These are phyloP conservation scores for Drosophila kuntzei DNA, from an alignment of 2,888 invertebrate species.

Conservation along the genomic window DNA sequence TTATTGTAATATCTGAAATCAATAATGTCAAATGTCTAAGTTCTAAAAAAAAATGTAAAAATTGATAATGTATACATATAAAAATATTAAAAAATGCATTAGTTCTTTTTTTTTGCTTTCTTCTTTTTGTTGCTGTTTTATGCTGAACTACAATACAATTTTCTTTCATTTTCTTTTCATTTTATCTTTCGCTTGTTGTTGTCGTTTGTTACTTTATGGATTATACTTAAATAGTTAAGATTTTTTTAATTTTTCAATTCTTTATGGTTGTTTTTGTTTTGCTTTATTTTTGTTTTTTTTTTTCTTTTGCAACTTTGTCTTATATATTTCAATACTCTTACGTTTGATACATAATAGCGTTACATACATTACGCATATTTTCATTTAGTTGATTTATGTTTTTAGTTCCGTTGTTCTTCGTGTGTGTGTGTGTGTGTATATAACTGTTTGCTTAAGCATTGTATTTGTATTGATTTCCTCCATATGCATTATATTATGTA, in stretches of 20 bases:
- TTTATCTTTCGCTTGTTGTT: slow-evolving; percentile 43
- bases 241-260: slow-evolving; percentile 20
- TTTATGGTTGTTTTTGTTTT: slow-evolving; percentile 21
- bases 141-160: slow-evolving; percentile 82
- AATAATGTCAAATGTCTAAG: slow-evolving; percentile 84
- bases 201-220: slow-evolving; percentile 58
- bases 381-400: slow-evolving; percentile 23
- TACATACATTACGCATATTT: slow-evolving; percentile 49
- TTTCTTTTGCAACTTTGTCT: slow-evolving; percentile 55
- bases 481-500: slow-evolving; percentile 7
- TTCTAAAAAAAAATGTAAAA: slow-evolving; percentile 84
- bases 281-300: slow-evolving; percentile 32
- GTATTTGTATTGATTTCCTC: background rate
- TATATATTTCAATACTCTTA: slow-evolving; percentile 72
- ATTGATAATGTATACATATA: slow-evolving; percentile 85
- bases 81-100: slow-evolving; percentile 85
- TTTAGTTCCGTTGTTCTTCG: slow-evolving; percentile 41
- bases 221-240: slow-evolving; percentile 56
- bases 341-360: slow-evolving; percentile 67
- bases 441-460: slow-evolving; percentile 3
- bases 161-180: slow-evolving; percentile 44
- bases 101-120: slow-evolving; percentile 68
- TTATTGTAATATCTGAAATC: slow-evolving; percentile 84
- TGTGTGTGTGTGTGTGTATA: slow-evolving; percentile 13
- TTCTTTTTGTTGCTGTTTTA: slow-evolving; percentile 41